Conservation (phyloP, 1,140 invertebrate species). For the Bilobella aurantiaca region DNA sequence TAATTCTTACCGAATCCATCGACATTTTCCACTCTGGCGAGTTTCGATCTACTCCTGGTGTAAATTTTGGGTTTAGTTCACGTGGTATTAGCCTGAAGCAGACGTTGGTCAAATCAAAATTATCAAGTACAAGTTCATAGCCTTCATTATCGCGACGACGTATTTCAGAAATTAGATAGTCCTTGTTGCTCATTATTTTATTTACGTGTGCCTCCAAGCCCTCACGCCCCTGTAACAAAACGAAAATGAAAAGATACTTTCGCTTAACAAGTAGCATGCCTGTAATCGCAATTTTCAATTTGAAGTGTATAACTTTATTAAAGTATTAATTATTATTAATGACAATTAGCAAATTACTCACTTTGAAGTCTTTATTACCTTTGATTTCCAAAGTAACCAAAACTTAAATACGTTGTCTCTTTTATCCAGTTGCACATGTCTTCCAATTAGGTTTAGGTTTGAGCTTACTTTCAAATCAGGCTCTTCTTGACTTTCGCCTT, state of each 20-base stretch:
- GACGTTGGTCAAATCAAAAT: neutral
- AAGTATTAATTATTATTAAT: too few species aligned
- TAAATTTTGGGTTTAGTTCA: too few species aligned
- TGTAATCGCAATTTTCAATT: too few species aligned
- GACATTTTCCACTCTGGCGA: neutral
- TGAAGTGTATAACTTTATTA: too few species aligned
- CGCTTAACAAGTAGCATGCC: too few species aligned
- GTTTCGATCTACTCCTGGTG: too few species aligned
- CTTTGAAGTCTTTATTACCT: slow-evolving; percentile 2
- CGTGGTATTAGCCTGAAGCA: too few species aligned
- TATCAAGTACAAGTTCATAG: neutral
- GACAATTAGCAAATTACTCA: too few species aligned
- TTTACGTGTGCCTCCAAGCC: neutral
- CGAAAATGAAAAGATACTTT: too few species aligned
- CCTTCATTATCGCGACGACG: neutral
- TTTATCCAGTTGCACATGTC: slow-evolving; percentile 5
- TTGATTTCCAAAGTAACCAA: slow-evolving; percentile 10
- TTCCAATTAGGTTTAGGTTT: neutral
- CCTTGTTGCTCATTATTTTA: neutral
- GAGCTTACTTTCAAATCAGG: neutral
- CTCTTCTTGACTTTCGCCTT: neutral
- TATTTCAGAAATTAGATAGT: neutral
- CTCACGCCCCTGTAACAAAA: neutral
- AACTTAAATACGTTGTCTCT: slow-evolving; percentile 11
- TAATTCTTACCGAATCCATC: neutral